Base-by-base conservation (phyloP, 2,113 vertebrate genomes). In the Marmota monax region DNA sequence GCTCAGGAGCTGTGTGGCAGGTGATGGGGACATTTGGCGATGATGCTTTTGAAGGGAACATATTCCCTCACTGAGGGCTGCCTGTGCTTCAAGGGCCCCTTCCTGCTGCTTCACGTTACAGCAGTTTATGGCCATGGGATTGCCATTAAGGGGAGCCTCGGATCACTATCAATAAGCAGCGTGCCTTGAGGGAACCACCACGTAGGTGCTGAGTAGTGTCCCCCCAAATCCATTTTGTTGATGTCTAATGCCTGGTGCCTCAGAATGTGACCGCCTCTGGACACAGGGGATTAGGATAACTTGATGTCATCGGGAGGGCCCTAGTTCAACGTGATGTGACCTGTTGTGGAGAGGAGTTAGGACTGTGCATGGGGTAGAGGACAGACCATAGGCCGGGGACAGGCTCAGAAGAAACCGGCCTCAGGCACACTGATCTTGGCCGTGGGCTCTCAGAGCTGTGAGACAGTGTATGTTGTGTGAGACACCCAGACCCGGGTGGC, bases 1-100 rank as follows among this genome's bases (percentile, higher is more conserved):
- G 20, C 4, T 3, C 4, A 1, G 10, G 20, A n/a, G 13, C 37
- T 37, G 3, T 0, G 16, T 0, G 77, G 69, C 77, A 17, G 22
- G 45, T 22, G 5, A 10, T 5, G 20, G 39, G 17, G 20, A 2
- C 22, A 29, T 8, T 53, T 27, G 22, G 18, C 45, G 86, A 53
- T 37, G 7, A 17, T 16, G 3, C 34, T 16, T 74, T 7, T 22
- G 67, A 70, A 70, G 69, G 69, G 29, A 42, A 20, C 1, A 0
- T 7, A 0, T 42, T 53, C 5, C 0, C 37, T 25, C 9, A 0
- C 17, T 8, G 48, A 2, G 42, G 42, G 8, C 16, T n/a, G 23
- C 23, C 32, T 84, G 69, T 39, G 20, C 9, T 61, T n/a, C 39
- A 12, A 9, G 29, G n/a, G 5, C 48, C 58, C 39, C 34, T 27